Conservation (phyloP, 2,888 invertebrate genomes). For the Germaria angustata region DNA sequence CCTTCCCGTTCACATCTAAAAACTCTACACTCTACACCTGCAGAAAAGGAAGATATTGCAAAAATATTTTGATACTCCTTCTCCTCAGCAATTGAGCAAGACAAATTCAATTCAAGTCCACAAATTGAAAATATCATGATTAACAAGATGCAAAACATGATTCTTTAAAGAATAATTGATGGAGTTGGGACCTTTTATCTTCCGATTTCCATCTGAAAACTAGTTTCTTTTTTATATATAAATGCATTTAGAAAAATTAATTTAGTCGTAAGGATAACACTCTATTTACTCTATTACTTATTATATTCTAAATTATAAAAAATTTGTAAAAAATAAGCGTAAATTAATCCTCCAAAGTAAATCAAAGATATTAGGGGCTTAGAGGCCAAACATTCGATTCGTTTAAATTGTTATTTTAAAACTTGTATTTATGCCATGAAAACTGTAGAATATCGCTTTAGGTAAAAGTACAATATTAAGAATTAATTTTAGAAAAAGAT, state of each 20-base stretch:
- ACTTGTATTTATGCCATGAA: slow-evolving; percentile 38
- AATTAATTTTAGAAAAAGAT: slow-evolving; percentile 35
- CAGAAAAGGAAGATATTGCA: no score
- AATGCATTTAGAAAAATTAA: slow-evolving; percentile 19
- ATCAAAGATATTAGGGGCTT: slow-evolving; percentile 51
- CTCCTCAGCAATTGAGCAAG: no score
- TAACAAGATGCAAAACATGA: no score
- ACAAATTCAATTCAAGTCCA: no score
- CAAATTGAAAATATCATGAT: no score
- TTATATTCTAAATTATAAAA: neutral
- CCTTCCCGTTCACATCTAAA: no score
- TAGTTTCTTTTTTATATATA: slow-evolving; percentile 6
- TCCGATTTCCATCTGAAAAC: slow-evolving; percentile 23
- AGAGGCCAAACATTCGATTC: slow-evolving; percentile 50
- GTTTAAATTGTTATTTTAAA: slow-evolving; percentile 26
- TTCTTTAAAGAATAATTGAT: no score
- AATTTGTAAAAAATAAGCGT: slow-evolving; percentile 1
- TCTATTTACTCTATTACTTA: neutral
- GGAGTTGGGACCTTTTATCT: neutral
- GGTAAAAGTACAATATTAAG: slow-evolving; percentile 31
- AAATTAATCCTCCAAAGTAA: neutral
- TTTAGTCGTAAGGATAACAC: slow-evolving; percentile 23
- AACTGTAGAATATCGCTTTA: slow-evolving; percentile 41
- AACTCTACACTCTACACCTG: no score
- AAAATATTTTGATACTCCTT: no score